Conservation (phyloP, 2,797 vertebrate genomes). For the Nannoperca australis region DNA sequence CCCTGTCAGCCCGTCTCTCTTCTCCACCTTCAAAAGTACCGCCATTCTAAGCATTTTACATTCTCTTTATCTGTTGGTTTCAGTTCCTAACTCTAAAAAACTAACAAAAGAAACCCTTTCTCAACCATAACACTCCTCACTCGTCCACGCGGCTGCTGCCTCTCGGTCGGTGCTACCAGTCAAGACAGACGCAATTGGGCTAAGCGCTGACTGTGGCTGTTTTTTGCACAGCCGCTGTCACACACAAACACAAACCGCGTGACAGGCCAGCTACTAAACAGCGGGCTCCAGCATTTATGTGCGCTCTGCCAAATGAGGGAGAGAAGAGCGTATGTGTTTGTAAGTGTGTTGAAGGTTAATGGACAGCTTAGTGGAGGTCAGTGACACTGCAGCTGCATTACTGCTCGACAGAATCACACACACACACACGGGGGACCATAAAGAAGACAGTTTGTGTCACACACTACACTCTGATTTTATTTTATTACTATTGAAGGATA, state of each 20-base stretch:
- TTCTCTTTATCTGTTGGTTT: constrained; percentile 20
- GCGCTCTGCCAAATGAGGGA: constrained; percentile 56
- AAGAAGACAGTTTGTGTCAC: constrained; percentile 30
- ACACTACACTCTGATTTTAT: constrained; percentile 13
- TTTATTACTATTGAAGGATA: constrained; percentile 20
- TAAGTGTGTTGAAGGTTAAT: constrained; percentile 76
- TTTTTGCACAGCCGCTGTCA: not conserved
- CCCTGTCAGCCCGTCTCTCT: constrained; percentile 17
- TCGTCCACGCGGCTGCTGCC: constrained; percentile 12
- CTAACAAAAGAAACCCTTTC: not conserved
- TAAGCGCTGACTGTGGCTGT: constrained; percentile 12
- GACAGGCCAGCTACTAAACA: constrained; percentile 42
- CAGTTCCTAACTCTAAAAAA: constrained; percentile 12
- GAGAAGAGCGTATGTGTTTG: constrained; percentile 34
- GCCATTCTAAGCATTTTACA: constrained; percentile 8
- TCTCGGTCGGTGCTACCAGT: constrained; percentile 29
- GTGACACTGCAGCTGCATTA: constrained; percentile 57
- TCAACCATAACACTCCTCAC: not conserved
- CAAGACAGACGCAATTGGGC: constrained; percentile 40
- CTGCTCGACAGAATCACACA: constrained; percentile 32
- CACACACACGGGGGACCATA: constrained; percentile 1
- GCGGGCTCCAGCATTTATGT: constrained; percentile 19
- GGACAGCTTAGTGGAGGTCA: constrained; percentile 74
- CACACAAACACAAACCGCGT: constrained; percentile 1
- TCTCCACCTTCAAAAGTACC: not conserved